Evolutionary conservation across 1,140 invertebrate species (phyloP), one percentile per base, ranked within the genome.

Genomic region (Tachypleus tridentatus): DNA sequence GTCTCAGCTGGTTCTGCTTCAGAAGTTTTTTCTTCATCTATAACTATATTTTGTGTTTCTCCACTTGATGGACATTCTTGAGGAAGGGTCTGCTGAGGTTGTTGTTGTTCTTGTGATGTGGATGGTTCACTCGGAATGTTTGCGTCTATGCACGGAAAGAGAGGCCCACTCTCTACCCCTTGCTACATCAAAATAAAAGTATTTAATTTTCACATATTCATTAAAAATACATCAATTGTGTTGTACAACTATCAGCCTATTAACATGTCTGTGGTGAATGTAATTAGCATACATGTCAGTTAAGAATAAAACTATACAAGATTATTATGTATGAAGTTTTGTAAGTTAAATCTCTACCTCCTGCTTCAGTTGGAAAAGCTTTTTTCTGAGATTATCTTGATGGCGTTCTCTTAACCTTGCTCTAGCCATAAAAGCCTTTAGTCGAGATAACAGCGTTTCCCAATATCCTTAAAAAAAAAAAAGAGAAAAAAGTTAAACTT

Each of bases 391-490:
- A 76, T 93, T 92, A 66, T 90, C 86, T 77, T 96, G 88, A 80
- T 99, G 96, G 7, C 89, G 79, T 79, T 98, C 94, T 66, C 91
- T 80, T 3, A 99, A 80, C 53, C 95, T 80, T 4, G 93, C 92
- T 70, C 92, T 83, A 0, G 97, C 93, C 85, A 96, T 95, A 76
- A 97, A 91, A 4, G 94, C 94, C 83, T 93, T 95, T 4, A 98
- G 79, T 76, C 97, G 88, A 54, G 89, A 91, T 6, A 97, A 80
- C 58, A 98, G 77, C 58, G 89, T 91, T 79, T 98, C 95, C 94
- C 95, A 99, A 77, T 97, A 98, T 60, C 89, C 74, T 73, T 63
- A n/a, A 59, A 66, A 6, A 61, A 57, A 63, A 54, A 52, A 64
- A 10, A 60, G 29, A 29, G 29, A 29, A 29, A 29, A 29, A 29